A percentile compares a stretch with the other conserved stretches of the same genome.
These are phyloP conservation scores for Galaxias olidus DNA, from an alignment of 2,797 vertebrate genomes.

Conservation along the genomic window DNA sequence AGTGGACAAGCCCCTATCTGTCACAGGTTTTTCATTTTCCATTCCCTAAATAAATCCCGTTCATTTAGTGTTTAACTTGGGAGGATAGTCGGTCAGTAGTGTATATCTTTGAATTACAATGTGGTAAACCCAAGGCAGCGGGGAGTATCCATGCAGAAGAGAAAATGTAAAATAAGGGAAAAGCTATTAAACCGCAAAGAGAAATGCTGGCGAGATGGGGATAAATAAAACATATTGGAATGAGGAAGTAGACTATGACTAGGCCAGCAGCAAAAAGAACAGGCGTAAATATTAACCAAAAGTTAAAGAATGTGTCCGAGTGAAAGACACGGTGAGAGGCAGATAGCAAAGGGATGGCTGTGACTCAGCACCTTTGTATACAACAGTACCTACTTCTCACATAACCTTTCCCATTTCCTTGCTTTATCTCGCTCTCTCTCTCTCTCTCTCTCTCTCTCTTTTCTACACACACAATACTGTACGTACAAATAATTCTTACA, in stretches of 20 bases:
- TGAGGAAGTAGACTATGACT: constrained; percentile 47
- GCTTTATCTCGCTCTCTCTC: too few species aligned
- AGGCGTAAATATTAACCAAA: neutral
- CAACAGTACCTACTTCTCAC: neutral
- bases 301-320: constrained; percentile 14
- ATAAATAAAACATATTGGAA: constrained; percentile 23
- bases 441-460: too few species aligned
- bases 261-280: too few species aligned
- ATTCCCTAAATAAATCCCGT: too few species aligned
- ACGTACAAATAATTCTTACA: too few species aligned
- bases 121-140: constrained; percentile 21
- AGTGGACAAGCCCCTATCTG: too few species aligned
- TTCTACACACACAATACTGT: too few species aligned
- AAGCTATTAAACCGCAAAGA: constrained; percentile 25
- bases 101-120: too few species aligned
- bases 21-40: too few species aligned
- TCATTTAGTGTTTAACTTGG: too few species aligned
- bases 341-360: constrained; percentile 22
- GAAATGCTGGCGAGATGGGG: neutral
- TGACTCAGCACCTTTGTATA: constrained; percentile 56
- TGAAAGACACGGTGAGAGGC: constrained; percentile 11
- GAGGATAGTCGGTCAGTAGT: too few species aligned
- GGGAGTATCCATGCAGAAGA: constrained; percentile 28
- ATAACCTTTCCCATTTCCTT: too few species aligned
- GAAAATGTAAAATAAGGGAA: constrained; percentile 33